Base-by-base conservation (phyloP, 2,888 invertebrate genomes). In the Tetragonisca angustula region DNA sequence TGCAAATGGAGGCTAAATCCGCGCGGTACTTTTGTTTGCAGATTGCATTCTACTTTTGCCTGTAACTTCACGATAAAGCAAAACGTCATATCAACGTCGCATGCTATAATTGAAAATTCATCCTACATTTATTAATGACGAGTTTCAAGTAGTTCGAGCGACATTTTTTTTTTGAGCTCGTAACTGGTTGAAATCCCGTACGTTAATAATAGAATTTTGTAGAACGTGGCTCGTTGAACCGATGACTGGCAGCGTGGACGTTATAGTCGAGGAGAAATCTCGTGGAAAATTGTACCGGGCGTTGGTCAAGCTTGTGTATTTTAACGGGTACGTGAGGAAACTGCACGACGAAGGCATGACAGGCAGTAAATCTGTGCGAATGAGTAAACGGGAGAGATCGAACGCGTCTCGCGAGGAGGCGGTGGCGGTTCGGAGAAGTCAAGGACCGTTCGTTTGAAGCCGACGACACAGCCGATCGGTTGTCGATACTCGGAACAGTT, bases 351-450 rank as follows among this genome's bases (percentile, higher is more conserved):
- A 64, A 81, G 71, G 24, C n/a, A 59, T 17, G 76, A 36, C 81
- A 54, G 61, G 27, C 50, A 73, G 76, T 83, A 86, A 85, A 86
- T 86, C 83, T 71, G 71, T 49, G 67, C 27, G 52, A 27, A 43
- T 27, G 56, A 21, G 67, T 56, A 36, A 56, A 70, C 59, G 49
- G 2, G 52, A 43, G 62, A 67, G 9, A 43, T 43, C 69, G 52
- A 52, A 76, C n/a, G 21, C 54, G 54, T 36, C 36, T 70, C n/a
- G 36, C 17, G 54, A 36, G 32, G 32, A 32, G 52, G 27, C 69
- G 4, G 32, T 4, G 52, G 68, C 50, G 59, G 70, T 77, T 74
- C 71, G 67, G 67, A 71, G 62, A 52, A 85, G 74, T 52, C 85
- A 24, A 36, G 61, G 64, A 71, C 27, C 74, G 56, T 54, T 50